Percentiles rank a stretch among this genome's conserved stretches.
These are phyloP conservation scores for Mayetiola destructor DNA, from an alignment of 2,888 invertebrate genomes.

Conservation along the genomic window DNA sequence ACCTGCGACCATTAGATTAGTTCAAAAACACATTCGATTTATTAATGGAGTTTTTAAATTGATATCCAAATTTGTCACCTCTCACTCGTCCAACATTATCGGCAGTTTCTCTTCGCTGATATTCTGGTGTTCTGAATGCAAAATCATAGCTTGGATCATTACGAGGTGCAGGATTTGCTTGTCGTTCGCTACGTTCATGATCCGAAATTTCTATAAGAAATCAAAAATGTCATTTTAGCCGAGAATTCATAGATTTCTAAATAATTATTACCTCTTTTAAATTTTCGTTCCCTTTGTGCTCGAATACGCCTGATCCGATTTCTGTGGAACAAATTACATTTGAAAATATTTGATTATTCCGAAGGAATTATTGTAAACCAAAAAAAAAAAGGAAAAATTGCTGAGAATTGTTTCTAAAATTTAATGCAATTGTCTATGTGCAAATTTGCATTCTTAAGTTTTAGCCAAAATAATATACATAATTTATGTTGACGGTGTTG, in stretches of 20 bases:
- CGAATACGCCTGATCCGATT: neutral
- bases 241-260: neutral
- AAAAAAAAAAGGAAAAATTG: too few relatives aligned
- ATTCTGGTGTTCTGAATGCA: conserved; percentile 49
- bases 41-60: neutral
- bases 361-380: too few relatives aligned
- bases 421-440: too few relatives aligned
- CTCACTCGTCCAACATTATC: conserved; percentile 46
- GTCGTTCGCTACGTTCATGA: conserved; percentile 26
- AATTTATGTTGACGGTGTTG: too few relatives aligned
- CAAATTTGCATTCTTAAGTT: too few relatives aligned
- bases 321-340: neutral
- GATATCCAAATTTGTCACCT: conserved; percentile 30
- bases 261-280: neutral
- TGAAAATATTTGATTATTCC: neutral
- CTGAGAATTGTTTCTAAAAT: too few relatives aligned
- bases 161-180: conserved; percentile 42
- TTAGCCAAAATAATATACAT: too few relatives aligned
- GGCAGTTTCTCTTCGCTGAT: conserved; percentile 51
- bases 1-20: conserved; percentile 32
- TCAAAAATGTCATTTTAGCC: neutral
- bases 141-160: conserved; percentile 64
- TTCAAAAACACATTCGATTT: neutral
- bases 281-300: neutral
- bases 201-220: neutral